Base-by-base conservation (phyloP, 2,888 invertebrate genomes). In the Leptinotarsa juncta region DNA sequence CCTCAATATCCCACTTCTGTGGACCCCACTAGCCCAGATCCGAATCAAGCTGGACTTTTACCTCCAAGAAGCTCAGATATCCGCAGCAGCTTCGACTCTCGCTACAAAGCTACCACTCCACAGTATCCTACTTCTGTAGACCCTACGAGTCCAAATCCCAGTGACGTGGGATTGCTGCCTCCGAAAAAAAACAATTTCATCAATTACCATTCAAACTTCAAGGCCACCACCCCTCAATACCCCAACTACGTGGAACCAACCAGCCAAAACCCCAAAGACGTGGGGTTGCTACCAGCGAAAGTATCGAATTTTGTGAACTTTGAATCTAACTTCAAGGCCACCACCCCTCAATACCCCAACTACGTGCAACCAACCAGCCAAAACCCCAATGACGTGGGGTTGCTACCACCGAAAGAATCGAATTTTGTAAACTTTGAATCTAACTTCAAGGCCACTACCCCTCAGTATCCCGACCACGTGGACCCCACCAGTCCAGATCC, bases 1-100 rank as follows among this genome's bases (percentile, higher is more conserved):
- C 84, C 84, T 4, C 82, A 81, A 42, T 85, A 84, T 76, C 85
- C 85, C 10, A 76, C 72, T 70, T 77, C 77, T n/a, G 85, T 85
- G 2, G 84, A 84, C 26, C 57, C 81, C 1, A 83, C 83, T n/a
- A 81, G 82, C 53, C 79, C 77, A 1, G 74, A 79, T 71, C 83
- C 84, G 14, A 76, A 76, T 26, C 77, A 81, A 18, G 79, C 80
- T 15, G 84, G 84, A 49, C 71, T 84, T 70, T 26, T 83, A 62
- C 79, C 83, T 20, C 85, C 84, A n/a, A 77, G 67, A 20, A 65
- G 42, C 18, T 60, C 51, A 10, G 53, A 65, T 15, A 67, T 23
- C 42, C 23, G 3, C n/a, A 48, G 12, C 18, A 71, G 51, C n/a
- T 57, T 57, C 15, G 57, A 57, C 15, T 57, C 57, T 16, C 57